Conservation (phyloP, 2,113 vertebrate species). For the Podocnemis expansa region DNA sequence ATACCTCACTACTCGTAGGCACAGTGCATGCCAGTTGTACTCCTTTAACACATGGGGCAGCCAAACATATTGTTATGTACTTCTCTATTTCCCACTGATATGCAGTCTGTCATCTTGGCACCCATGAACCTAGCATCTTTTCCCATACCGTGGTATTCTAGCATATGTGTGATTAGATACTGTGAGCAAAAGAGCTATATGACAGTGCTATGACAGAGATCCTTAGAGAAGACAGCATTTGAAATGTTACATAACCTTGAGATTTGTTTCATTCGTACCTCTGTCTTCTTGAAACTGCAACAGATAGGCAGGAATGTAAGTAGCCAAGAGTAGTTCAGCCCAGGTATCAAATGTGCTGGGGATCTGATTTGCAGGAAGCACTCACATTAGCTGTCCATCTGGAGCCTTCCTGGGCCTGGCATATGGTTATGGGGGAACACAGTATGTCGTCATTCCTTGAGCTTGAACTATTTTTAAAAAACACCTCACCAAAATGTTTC, state of each 20-base stretch:
- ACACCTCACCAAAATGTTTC: not conserved
- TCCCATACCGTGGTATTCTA: not conserved
- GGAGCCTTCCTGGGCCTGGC: conserved; percentile 42
- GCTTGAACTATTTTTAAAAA: not conserved
- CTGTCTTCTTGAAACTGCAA: conserved; percentile 33
- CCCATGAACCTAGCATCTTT: not conserved
- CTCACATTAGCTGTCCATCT: conserved; percentile 9
- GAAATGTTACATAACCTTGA: not conserved
- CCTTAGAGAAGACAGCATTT: conserved; percentile 5
- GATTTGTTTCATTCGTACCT: conserved; percentile 22
- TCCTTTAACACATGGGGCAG: conserved; percentile 24
- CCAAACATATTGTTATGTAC: not conserved
- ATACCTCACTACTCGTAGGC: not conserved
- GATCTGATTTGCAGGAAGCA: conserved; percentile 7
- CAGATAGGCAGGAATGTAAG: conserved; percentile 52
- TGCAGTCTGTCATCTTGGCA: conserved; percentile 43
- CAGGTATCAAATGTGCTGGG: not conserved
- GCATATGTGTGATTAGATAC: not conserved
- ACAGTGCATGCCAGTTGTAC: not conserved
- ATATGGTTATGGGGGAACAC: conserved; percentile 1
- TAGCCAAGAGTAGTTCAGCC: conserved; percentile 20
- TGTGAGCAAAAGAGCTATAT: conserved; percentile 39
- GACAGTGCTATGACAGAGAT: conserved; percentile 35
- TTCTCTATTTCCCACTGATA: conserved; percentile 37
- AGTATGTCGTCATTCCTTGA: not conserved